Conservation (phyloP, 92 coral and sea anemone species). For the Parazoanthus darwini region DNA sequence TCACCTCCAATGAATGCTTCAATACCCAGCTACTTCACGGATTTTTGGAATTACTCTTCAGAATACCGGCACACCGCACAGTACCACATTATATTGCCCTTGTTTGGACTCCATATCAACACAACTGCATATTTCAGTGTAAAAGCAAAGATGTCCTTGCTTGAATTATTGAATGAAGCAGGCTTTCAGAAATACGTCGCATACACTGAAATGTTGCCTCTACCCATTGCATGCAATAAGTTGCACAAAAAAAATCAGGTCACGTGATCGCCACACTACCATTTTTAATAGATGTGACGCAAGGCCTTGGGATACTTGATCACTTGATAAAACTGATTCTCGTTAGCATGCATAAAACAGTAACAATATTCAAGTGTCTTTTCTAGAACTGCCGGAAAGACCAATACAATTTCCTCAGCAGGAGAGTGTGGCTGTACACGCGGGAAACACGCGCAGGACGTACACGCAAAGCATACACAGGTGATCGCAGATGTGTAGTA, state of each 20-base stretch:
- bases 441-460: not conserved
- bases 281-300: not conserved
- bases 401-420: not conserved
- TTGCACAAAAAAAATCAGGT: not conserved
- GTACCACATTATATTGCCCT: too few relatives aligned
- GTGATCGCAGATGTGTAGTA: too few relatives aligned
- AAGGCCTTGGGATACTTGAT: not conserved
- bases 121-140: not conserved
- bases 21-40: too few relatives aligned
- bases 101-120: too few relatives aligned
- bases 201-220: not conserved
- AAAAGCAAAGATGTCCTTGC: not conserved
- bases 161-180: not conserved
- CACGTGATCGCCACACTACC: not conserved
- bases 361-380: not conserved
- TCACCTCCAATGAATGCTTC: not conserved
- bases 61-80: too few relatives aligned
- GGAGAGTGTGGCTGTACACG: too few relatives aligned
- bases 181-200: not conserved
- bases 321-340: not conserved
- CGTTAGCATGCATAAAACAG: not conserved
- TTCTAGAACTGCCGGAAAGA: not conserved
- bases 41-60: too few relatives aligned
- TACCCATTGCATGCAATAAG: not conserved
- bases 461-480: not conserved